Evolutionary conservation across 2,888 invertebrate species (phyloP).

Genomic region (Tenthredo notha): DNA sequence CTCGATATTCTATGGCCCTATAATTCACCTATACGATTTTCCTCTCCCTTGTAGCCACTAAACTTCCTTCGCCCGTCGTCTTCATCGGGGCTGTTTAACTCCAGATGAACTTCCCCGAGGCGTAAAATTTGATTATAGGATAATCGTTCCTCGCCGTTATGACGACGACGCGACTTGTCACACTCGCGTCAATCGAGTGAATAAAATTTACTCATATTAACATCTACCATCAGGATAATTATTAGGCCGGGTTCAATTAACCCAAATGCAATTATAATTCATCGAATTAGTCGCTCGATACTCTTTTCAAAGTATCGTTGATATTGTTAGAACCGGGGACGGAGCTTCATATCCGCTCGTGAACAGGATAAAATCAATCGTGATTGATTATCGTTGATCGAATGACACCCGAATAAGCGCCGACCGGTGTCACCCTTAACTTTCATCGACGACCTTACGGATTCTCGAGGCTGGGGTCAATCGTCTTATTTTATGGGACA

Average conservation of each 20-base stretch:
- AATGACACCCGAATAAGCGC: not conserved
- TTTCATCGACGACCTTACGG: not conserved
- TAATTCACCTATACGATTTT: not conserved
- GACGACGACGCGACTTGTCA: not conserved
- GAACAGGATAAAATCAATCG: constrained; percentile 29
- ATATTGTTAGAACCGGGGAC: not conserved
- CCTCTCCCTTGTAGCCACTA: no score
- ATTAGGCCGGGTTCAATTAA: not conserved
- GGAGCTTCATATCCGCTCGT: not conserved
- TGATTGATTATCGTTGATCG: constrained; percentile 32
- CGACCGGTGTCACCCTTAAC: not conserved
- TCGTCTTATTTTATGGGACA: not conserved
- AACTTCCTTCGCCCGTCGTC: not conserved
- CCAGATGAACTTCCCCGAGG: not conserved
- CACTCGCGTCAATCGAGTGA: not conserved
- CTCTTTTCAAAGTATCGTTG: not conserved
- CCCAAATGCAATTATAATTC: not conserved
- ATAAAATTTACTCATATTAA: not conserved
- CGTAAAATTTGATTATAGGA: not conserved
- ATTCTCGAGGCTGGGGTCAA: not conserved
- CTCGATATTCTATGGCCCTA: not conserved
- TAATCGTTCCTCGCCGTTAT: not conserved
- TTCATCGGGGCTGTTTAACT: not conserved
- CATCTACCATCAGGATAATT: not conserved
- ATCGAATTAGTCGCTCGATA: not conserved